phyloP scores from a whole-genome alignment of 2,797 vertebrate species.

The Falco columbarius region DNA sequence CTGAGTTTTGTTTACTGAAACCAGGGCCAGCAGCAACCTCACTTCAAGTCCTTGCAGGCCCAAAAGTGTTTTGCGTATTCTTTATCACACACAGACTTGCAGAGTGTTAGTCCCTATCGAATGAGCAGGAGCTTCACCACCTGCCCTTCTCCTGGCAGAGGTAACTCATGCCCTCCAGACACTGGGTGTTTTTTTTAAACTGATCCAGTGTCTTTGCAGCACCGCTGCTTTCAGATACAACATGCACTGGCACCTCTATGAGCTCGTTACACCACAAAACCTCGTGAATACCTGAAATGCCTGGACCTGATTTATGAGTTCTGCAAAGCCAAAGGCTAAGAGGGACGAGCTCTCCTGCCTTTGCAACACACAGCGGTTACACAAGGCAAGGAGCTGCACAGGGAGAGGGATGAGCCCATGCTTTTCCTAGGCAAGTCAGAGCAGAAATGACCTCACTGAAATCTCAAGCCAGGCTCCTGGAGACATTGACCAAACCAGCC shows the following conservation, averaged over 20 bases:
- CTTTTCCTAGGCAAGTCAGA: neutral
- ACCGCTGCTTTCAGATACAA: neutral
- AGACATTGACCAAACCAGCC: neutral
- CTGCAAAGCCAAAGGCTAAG: neutral
- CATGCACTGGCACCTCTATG: neutral
- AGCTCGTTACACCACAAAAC: neutral
- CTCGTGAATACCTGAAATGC: neutral
- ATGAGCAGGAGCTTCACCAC: neutral
- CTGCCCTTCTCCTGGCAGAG: neutral
- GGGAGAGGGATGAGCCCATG: neutral
- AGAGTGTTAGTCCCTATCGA: neutral
- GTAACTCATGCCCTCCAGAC: neutral
- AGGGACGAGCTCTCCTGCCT: neutral
- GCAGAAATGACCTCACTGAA: neutral
- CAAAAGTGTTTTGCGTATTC: neutral
- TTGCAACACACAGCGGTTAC: neutral
- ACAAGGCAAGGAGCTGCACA: neutral
- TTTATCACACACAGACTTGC: neutral
- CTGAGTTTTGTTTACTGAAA: neutral
- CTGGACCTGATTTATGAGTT: constrained; percentile 24
- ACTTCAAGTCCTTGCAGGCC: neutral
- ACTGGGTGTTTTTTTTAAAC: rapidly evolving
- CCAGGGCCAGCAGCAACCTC: neutral
- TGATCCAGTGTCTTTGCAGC: neutral
- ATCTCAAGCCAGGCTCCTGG: neutral